Evolutionary conservation across 2,797 vertebrate species (phyloP), one percentile per base, ranked within the genome.

Genomic region (Enteromius paludinosus): DNA sequence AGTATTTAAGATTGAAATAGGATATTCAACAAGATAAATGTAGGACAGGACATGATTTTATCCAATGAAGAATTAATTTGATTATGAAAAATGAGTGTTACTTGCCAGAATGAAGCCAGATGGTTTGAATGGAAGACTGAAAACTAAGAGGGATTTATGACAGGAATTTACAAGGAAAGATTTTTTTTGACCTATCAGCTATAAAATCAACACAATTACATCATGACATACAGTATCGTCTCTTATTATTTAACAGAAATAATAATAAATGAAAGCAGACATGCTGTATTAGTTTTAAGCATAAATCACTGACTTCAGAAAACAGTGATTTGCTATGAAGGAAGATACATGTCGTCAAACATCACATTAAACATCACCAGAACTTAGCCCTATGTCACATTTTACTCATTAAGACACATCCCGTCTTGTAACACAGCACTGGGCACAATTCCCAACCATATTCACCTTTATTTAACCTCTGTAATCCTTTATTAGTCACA

Each of bases 391-490:
- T 28, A n/a, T 23, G 35, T 79, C 78, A 43, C 5, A 79, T 30
- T 59, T 59, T 18, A 69, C 78, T 69, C 78, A 59, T 79, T 79
- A 79, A 56, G 23, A 59, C 78, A 28, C 35, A 70, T 45, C 35
- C 54, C 14, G 3, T 41, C 33, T 54, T 41, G 25, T 25, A 79
- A 38, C 70, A 35, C 20, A 18, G 28, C 15, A 71, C 68, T 38
- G 28, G 54, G 56, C 56, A 49, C 10, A 28, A 38, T 80, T 71
- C 35, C 35, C 66, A 45, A 33, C 52, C 79, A 72, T 45, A 35
- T 49, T 81, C 79, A 80, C 68, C 68, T 72, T 81, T 72, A 81
- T 49, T 81, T 68, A 61, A 20, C 78, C 72, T 59, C 41, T 76
- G 65, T 79, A 75, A 69, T 69, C 72, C 54, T 62, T 30, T 45